These are phyloP conservation scores for Gadus chalcogrammus DNA, from an alignment of 2,113 vertebrate species.

Conservation along the genomic window DNA sequence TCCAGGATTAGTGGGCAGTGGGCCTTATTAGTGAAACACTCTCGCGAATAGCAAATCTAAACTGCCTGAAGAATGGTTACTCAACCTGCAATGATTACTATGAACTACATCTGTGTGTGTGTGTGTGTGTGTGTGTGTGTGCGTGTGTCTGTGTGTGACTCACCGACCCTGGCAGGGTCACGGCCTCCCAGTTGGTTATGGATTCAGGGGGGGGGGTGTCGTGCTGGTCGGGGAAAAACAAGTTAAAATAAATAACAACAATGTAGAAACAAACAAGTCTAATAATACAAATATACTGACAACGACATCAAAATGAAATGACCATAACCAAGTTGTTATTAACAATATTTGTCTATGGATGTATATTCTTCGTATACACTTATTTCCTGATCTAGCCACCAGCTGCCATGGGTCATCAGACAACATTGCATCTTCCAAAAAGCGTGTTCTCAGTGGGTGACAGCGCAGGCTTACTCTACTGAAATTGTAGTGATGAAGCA, in stretches of 20 bases:
- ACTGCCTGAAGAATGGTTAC: no score
- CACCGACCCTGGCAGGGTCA: conserved; percentile 47
- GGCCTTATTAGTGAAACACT: no score
- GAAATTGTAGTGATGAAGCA: no score
- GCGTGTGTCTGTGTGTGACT: conserved; percentile 25
- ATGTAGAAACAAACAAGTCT: neutral
- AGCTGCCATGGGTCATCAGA: no score
- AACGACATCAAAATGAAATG: no score
- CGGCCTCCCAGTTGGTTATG: conserved; percentile 57
- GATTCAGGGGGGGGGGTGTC: conserved; percentile 42
- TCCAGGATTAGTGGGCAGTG: no score
- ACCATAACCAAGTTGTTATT: no score
- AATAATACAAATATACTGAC: no score
- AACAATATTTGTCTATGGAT: neutral
- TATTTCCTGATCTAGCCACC: neutral
- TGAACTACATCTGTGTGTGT: neutral
- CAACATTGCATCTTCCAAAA: no score
- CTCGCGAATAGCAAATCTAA: no score
- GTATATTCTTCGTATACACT: neutral
- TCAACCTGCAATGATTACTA: no score
- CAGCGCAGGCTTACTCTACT: neutral
- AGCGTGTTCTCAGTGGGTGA: neutral
- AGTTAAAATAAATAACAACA: neutral
- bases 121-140: neutral
- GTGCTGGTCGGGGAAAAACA: conserved; percentile 26